Percentiles rank a stretch among this genome's conserved stretches.
Conservation (phyloP, 2,797 vertebrate species). For the Aldrovandia affinis region DNA sequence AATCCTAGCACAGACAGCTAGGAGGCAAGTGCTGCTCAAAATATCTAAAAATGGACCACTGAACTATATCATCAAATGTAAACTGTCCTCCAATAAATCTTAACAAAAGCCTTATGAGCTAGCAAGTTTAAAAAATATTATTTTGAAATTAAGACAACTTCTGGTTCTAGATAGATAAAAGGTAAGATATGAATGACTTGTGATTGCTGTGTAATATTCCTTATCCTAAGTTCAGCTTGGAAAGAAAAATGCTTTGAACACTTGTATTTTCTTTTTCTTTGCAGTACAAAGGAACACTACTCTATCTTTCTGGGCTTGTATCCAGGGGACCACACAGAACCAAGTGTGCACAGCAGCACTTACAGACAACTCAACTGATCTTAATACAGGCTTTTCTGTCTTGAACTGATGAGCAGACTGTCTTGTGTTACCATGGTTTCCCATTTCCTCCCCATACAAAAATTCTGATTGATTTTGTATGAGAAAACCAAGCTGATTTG, state of each 20-base stretch:
- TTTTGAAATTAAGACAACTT: not conserved
- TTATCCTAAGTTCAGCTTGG: too few relatives aligned
- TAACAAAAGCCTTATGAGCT: not conserved
- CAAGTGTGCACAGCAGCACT: not conserved
- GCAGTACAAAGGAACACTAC: not conserved
- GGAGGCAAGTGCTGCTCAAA: not conserved
- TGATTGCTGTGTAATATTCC: too few relatives aligned
- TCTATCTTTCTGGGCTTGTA: not conserved
- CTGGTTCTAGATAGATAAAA: too few relatives aligned
- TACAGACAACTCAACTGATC: not conserved
- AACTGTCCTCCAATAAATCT: not conserved
- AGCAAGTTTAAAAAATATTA: not conserved
- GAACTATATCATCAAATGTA: not conserved
- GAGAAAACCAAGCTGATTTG: not conserved
- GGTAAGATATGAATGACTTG: too few relatives aligned
- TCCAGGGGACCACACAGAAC: not conserved
- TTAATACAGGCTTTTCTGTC: not conserved
- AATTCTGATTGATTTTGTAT: not conserved
- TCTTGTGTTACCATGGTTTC: not conserved
- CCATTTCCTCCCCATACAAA: not conserved
- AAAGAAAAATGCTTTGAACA: too few relatives aligned
- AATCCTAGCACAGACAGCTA: not conserved
- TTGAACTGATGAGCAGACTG: not conserved
- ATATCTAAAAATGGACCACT: not conserved
- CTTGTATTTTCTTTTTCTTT: not conserved